These are phyloP conservation scores for Pseudochaenichthys georgianus DNA, from an alignment of 2,797 vertebrate genomes.

Conservation along the genomic window DNA sequence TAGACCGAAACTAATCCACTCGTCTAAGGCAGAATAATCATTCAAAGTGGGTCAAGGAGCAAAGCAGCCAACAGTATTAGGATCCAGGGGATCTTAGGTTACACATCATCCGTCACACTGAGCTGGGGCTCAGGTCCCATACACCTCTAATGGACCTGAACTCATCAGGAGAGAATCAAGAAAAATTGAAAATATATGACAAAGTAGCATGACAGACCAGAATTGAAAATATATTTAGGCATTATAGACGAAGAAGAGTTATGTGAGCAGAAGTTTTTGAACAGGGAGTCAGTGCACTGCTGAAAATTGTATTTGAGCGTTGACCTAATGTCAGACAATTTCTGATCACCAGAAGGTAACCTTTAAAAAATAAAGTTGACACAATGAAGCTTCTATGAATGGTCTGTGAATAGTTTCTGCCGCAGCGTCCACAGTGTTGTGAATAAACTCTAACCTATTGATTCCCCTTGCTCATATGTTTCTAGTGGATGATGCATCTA, in stretches of 20 bases:
- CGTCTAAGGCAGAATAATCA: conserved; percentile 69
- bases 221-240: neutral
- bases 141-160: conserved; percentile 13
- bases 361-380: conserved; percentile 34
- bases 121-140: conserved; percentile 26
- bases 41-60: conserved; percentile 78
- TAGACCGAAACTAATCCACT: conserved; percentile 70
- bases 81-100: conserved; percentile 69
- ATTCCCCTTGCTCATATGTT: conserved; percentile 32
- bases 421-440: neutral
- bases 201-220: too few species aligned
- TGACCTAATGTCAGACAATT: conserved; percentile 4
- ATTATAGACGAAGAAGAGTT: neutral
- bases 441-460: conserved; percentile 34
- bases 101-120: conserved; percentile 69
- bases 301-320: neutral
- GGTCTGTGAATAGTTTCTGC: conserved; percentile 13
- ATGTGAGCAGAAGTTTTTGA: neutral
- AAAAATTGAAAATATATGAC: neutral
- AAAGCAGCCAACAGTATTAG: conserved; percentile 63
- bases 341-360: conserved; percentile 6
- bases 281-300: neutral
- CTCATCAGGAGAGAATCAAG: conserved; percentile 33
- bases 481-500: conserved; percentile 2
- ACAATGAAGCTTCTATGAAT: conserved; percentile 15